These are phyloP conservation scores for Donacobius atricapilla DNA, from an alignment of 2,113 vertebrate species.

Conservation along the genomic window DNA sequence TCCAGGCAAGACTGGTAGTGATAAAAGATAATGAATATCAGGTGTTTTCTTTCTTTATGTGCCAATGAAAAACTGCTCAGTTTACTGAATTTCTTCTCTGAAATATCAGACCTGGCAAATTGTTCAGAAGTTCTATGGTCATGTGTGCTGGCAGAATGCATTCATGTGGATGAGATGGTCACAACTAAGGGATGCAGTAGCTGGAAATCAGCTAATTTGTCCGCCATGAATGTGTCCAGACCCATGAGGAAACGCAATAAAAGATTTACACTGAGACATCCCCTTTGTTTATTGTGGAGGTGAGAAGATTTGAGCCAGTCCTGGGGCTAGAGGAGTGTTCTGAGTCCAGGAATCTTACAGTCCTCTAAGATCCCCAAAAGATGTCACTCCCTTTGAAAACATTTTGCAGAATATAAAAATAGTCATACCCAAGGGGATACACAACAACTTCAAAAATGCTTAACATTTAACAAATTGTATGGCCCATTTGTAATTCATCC, in stretches of 20 bases:
- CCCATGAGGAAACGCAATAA: background rate
- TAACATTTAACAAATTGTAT: background rate
- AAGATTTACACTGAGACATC: background rate
- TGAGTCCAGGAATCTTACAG: background rate
- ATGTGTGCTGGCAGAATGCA: background rate
- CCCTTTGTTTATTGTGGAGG: background rate
- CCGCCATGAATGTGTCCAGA: background rate
- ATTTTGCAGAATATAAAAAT: background rate
- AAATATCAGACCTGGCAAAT: background rate
- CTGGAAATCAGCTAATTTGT: background rate
- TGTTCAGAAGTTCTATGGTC: background rate
- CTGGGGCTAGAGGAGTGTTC: background rate
- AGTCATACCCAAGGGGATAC: fast-evolving
- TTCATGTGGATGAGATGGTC: background rate
- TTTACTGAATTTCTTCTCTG: background rate
- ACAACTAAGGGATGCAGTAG: background rate
- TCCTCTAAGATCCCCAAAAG: background rate
- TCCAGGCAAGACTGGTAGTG: slow-evolving; percentile 16
- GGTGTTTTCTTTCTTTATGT: background rate
- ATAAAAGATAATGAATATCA: slow-evolving; percentile 59
- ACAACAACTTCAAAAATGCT: background rate
- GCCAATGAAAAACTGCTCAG: background rate
- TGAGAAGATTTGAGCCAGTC: background rate
- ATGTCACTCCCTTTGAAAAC: background rate
- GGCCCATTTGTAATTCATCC: background rate